Percentiles rank a stretch among this genome's conserved stretches.
These are phyloP conservation scores for Brenthis ino DNA, from an alignment of 2,888 invertebrate species.

Conservation along the genomic window DNA sequence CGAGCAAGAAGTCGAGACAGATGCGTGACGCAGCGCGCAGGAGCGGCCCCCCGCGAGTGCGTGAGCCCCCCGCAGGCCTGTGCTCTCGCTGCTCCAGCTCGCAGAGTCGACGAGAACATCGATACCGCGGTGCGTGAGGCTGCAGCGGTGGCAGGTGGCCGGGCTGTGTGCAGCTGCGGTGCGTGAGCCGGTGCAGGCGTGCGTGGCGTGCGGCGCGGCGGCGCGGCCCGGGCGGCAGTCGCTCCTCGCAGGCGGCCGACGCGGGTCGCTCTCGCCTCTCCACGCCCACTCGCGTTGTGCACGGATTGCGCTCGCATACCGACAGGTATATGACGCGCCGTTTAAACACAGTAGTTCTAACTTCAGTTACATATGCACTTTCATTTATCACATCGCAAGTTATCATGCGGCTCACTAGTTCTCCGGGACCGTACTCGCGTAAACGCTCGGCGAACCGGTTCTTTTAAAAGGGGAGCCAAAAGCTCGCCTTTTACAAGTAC, in stretches of 20 bases:
- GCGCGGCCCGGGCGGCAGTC: slow-evolving; percentile 78
- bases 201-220: slow-evolving; percentile 63
- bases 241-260: slow-evolving; percentile 75
- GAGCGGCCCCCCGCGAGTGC: slow-evolving; percentile 65
- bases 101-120: slow-evolving; percentile 67
- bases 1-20: slow-evolving; percentile 75
- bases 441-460: slow-evolving; percentile 28
- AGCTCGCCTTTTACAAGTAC: slow-evolving; percentile 42
- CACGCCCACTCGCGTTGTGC: slow-evolving; percentile 40
- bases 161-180: slow-evolving; percentile 46
- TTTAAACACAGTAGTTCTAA: slow-evolving; percentile 34
- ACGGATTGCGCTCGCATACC: slow-evolving; percentile 67
- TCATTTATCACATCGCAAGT: slow-evolving; percentile 60
- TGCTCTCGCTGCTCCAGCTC: slow-evolving; percentile 9
- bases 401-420: slow-evolving; percentile 26
- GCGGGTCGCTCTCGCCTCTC: slow-evolving; percentile 60
- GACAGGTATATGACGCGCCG: slow-evolving; percentile 57
- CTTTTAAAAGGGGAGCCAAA: slow-evolving; percentile 17
- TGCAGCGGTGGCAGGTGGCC: slow-evolving; percentile 55
- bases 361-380: slow-evolving; percentile 60
- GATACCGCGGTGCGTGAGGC: slow-evolving; percentile 75
- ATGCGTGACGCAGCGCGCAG: slow-evolving; percentile 82
- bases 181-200: slow-evolving; percentile 61
- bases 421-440: slow-evolving; percentile 26
- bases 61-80: slow-evolving; percentile 56